phyloP scores from a whole-genome alignment of 2,888 invertebrate genomes.

The Himalopsyche kuldschensis region DNA sequence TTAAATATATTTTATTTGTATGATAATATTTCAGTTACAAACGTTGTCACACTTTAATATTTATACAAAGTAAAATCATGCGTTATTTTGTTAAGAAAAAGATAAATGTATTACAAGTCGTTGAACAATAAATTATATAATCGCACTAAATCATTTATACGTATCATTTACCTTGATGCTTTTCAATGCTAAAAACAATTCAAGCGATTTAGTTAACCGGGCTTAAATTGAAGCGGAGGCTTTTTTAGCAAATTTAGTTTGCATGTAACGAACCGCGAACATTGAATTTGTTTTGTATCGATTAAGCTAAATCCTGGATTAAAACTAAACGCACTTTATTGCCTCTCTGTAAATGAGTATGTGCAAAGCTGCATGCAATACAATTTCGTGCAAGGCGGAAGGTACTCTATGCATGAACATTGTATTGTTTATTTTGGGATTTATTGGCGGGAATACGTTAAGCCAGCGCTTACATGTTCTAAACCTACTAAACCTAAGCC shows the following conservation, averaged over 20 bases:
- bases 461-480: too few species aligned
- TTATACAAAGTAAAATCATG: too few species aligned
- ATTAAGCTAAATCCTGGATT: slow-evolving; percentile 18
- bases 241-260: neutral
- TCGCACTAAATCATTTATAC: too few species aligned
- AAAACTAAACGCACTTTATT: slow-evolving; percentile 22
- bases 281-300: slow-evolving; percentile 28
- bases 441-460: neutral
- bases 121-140: too few species aligned
- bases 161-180: neutral
- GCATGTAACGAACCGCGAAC: slow-evolving; percentile 10
- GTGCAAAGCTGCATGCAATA: neutral
- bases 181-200: neutral
- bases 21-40: too few species aligned
- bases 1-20: too few species aligned
- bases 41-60: too few species aligned
- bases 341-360: slow-evolving; percentile 14
- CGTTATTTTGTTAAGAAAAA: too few species aligned
- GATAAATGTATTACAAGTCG: too few species aligned
- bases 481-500: too few species aligned
- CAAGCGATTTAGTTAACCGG: neutral
- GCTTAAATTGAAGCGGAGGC: neutral
- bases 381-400: neutral
- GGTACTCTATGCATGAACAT: neutral
- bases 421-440: slow-evolving; percentile 15